Base-by-base conservation (phyloP, 1,140 invertebrate genomes). In the Sinonovacula constricta region DNA sequence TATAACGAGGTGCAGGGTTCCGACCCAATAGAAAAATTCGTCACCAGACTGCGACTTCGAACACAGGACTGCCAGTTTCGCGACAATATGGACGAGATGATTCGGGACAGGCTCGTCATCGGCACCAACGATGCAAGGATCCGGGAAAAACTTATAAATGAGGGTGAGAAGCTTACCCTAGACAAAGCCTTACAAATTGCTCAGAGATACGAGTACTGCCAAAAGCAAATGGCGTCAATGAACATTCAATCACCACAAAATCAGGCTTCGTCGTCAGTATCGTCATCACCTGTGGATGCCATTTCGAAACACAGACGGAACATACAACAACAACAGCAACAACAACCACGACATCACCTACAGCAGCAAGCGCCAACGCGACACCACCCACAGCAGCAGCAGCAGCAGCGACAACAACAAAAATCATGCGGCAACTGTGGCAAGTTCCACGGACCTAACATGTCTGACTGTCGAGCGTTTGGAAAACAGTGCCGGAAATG, bases 121-220 rank as follows among this genome's bases (percentile, higher is more conserved):
- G n/a, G n/a, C n/a, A n/a, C n/a, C n/a, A n/a, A n/a, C n/a, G n/a
- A n/a, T n/a, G n/a, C n/a, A n/a, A n/a, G n/a, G n/a, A n/a, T n/a
- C n/a, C n/a, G n/a, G n/a, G n/a, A n/a, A n/a, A n/a, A n/a, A n/a
- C n/a, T n/a, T n/a, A n/a, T n/a, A n/a, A n/a, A n/a, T n/a, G 72
- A 66, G 53, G 60, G 53, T 2, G 59, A 70, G 5, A 49, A 60
- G 14, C 22, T 81, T 3, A 81, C 78, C 4, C 7, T 80, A 0
- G 71, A 78, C 39, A 81, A 83, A 51, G 67, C 70, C 0, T 67
- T 80, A 0, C 65, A 82, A n/a, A 76, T 82, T 2, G 81, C 81
- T 15, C 70, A 80, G 34, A 54, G n/a, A 15, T 49, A 68, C 26
- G 81, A 79, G n/a, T 79, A 79, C 49, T 72, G 59, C 0, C 54